Evolutionary conservation across 2,888 invertebrate genomes (phyloP).

Genomic region (Ditylenchus weischeri): DNA sequence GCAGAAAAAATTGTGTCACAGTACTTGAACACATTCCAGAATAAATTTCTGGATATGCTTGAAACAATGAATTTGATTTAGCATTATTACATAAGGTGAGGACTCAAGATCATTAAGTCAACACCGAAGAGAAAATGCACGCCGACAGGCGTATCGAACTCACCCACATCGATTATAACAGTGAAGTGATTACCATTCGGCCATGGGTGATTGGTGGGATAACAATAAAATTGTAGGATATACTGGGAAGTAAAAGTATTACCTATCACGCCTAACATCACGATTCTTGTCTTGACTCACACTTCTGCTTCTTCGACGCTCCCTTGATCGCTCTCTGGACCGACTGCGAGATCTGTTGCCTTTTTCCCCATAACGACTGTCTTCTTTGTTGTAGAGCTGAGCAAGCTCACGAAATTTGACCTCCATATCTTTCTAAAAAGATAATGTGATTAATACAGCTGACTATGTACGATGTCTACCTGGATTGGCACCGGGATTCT

Average conservation of each 20-base stretch:
- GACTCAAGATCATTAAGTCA: too few relatives aligned
- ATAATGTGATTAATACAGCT: constrained; percentile 4
- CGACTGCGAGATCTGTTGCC: constrained; percentile 1
- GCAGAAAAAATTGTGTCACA: constrained; percentile 1
- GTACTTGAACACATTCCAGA: constrained; percentile 1
- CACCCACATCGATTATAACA: too few relatives aligned
- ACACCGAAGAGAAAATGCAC: too few relatives aligned
- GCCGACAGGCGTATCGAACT: too few relatives aligned
- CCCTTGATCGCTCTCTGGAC: too few relatives aligned
- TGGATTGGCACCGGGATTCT: constrained; percentile 92
- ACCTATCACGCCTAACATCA: constrained; percentile 4
- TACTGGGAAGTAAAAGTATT: constrained; percentile 1
- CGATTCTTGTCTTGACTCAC: constrained; percentile 21
- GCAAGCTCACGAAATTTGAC: constrained; percentile 44
- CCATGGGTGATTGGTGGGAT: not conserved
- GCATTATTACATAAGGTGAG: too few relatives aligned
- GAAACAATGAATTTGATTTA: too few relatives aligned
- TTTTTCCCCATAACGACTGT: constrained; percentile 15
- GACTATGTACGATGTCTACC: constrained; percentile 56
- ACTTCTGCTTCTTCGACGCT: constrained; percentile 12
- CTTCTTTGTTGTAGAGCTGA: constrained; percentile 22
- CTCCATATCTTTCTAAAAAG: constrained; percentile 16
- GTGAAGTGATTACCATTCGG: too few relatives aligned
- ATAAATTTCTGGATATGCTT: not conserved
- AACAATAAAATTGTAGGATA: not conserved